Evolutionary conservation across 2,888 invertebrate species (phyloP).

Genomic region (Dynastes maya): DNA sequence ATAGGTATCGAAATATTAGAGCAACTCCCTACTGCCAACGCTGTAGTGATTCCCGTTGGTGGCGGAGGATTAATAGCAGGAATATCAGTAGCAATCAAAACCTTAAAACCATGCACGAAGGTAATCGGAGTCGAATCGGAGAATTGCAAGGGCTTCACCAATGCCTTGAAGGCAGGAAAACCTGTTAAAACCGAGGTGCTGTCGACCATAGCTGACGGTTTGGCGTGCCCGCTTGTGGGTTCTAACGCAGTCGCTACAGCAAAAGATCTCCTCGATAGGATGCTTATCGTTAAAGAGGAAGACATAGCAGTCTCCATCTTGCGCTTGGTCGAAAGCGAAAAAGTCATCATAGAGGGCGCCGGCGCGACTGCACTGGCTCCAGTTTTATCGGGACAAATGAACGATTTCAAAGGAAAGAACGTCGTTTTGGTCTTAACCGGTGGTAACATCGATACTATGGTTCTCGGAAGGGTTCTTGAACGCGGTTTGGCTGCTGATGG

Average conservation of each 20-base stretch:
- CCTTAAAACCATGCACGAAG: slow-evolving; percentile 82
- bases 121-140: slow-evolving; percentile 93
- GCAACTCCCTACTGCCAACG: slow-evolving; percentile 88
- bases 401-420: slow-evolving; percentile 1
- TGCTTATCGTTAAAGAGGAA: slow-evolving; percentile 85
- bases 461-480: slow-evolving; percentile 87
- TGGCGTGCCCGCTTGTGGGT: slow-evolving; percentile 91
- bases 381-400: slow-evolving; percentile 4
- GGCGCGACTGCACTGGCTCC: slow-evolving; percentile 87
- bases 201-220: slow-evolving; percentile 89
- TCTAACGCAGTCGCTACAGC: slow-evolving; percentile 88
- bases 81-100: slow-evolving; percentile 87
- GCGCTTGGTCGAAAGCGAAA: slow-evolving; percentile 85
- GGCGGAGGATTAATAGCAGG: slow-evolving; percentile 93
- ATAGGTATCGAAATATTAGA: slow-evolving; percentile 91
- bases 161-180: slow-evolving; percentile 79
- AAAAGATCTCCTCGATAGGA: slow-evolving; percentile 81
- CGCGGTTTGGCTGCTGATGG: slow-evolving; percentile 89
- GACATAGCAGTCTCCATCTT: slow-evolving; percentile 88
- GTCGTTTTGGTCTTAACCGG: neutral
- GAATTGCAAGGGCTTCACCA: slow-evolving; percentile 85
- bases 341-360: slow-evolving; percentile 93
- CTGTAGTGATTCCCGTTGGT: slow-evolving; percentile 89
- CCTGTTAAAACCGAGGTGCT: slow-evolving; percentile 77
- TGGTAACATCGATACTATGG: slow-evolving; percentile 91